These are phyloP conservation scores for Meghimatium bilineatum DNA, from an alignment of 2,888 invertebrate genomes.

Conservation along the genomic window DNA sequence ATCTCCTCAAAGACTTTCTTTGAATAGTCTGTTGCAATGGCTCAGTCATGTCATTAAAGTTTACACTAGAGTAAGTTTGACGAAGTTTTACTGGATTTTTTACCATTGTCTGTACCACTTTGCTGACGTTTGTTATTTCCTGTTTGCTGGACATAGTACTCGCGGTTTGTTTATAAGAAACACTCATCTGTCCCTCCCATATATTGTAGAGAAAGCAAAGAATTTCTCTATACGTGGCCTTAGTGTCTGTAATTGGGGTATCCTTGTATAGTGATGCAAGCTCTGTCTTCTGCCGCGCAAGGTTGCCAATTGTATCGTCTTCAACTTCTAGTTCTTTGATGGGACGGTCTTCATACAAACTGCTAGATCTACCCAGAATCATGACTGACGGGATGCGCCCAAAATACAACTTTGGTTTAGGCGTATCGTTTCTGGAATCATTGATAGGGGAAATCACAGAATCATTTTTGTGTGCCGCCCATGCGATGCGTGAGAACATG, in stretches of 20 bases:
- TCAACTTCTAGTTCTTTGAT: background rate
- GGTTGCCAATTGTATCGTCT: conserved; percentile 6
- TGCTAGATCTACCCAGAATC: background rate
- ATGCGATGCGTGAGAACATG: background rate
- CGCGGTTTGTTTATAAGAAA: conserved; percentile 14
- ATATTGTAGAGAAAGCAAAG: conserved; percentile 38
- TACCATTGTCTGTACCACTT: conserved; percentile 15
- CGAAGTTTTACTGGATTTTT: background rate
- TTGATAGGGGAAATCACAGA: background rate
- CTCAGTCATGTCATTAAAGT: too few relatives aligned
- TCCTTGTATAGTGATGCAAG: conserved; percentile 29
- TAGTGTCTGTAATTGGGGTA: conserved; percentile 36
- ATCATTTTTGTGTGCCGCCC: background rate
- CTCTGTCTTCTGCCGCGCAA: conserved; percentile 14
- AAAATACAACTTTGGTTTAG: background rate
- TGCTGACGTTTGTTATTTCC: conserved; percentile 15
- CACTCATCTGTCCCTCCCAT: conserved; percentile 38
- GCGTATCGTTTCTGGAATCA: background rate
- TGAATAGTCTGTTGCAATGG: too few relatives aligned
- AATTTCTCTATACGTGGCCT: conserved; percentile 39
- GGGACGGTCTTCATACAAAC: conserved; percentile 7
- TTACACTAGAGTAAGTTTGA: background rate
- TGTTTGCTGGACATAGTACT: conserved; percentile 21
- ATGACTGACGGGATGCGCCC: conserved; percentile 9
- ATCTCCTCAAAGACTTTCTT: too few relatives aligned